Conservation (phyloP, 37 sponge, comb jelly and placozoan genomes). For the Halichondria panicea region DNA sequence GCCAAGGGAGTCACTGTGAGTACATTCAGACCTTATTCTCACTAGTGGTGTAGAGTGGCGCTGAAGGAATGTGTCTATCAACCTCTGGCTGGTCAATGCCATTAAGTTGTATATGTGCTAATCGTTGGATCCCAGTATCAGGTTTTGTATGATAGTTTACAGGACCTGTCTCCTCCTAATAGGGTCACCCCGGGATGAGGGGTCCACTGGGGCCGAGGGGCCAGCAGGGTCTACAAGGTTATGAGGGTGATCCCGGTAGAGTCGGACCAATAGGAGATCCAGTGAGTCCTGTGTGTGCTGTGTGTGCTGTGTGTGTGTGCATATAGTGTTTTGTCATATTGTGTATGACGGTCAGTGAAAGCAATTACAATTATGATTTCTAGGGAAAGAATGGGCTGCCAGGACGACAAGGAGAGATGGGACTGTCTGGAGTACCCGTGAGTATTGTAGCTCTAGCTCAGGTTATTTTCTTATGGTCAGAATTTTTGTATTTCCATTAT, state of each 20-base stretch:
- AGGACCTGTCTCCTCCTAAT: too few relatives aligned
- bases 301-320: not conserved
- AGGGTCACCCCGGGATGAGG: slow-evolving; percentile 47
- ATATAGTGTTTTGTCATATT: not conserved
- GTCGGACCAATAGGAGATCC: slow-evolving; percentile 40
- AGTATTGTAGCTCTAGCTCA: too few relatives aligned
- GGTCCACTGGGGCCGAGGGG: slow-evolving; percentile 49
- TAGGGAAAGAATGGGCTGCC: slow-evolving; percentile 53
- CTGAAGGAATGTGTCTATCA: not conserved
- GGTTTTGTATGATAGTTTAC: too few relatives aligned
- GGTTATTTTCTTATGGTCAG: too few relatives aligned
- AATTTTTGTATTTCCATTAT: too few relatives aligned
- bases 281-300: slow-evolving; percentile 21
- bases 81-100: too few relatives aligned
- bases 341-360: not conserved
- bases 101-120: too few relatives aligned
- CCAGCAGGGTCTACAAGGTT: slow-evolving; percentile 31
- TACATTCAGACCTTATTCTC: not conserved
- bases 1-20: slow-evolving; percentile 16
- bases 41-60: not conserved
- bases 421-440: slow-evolving; percentile 53
- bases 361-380: not conserved
- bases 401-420: slow-evolving; percentile 48
- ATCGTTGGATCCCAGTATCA: too few relatives aligned
- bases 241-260: slow-evolving; percentile 44